Evolutionary conservation across 2,888 invertebrate genomes (phyloP).

Genomic region (Eristalinus aeneus): DNA sequence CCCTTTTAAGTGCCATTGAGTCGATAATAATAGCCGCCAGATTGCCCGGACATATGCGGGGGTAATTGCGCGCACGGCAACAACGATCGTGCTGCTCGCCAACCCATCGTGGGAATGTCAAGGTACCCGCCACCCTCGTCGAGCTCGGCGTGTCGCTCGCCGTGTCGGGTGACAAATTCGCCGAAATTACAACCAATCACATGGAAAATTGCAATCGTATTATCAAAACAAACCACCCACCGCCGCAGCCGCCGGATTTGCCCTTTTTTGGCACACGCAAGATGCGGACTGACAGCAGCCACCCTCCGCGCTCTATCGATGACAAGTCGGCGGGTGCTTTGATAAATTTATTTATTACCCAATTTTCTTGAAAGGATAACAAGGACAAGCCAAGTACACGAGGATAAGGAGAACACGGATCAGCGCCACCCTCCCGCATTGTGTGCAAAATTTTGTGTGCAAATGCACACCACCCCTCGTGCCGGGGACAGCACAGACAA

Average conservation of each 20-base stretch:
- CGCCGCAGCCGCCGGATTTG: conserved; percentile 37
- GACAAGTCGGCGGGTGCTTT: conserved; percentile 63
- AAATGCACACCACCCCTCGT: conserved; percentile 38
- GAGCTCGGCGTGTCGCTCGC: too few species aligned
- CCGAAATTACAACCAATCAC: conserved; percentile 67
- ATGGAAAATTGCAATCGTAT: conserved; percentile 70
- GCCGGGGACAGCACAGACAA: too few species aligned
- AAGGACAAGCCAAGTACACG: conserved; percentile 4
- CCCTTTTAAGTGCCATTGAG: conserved; percentile 77
- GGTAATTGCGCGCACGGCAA: conserved; percentile 43
- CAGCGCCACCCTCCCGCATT: conserved; percentile 33
- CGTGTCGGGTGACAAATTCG: conserved; percentile 63
- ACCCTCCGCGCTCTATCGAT: conserved; percentile 55
- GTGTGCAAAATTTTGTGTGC: conserved; percentile 54
- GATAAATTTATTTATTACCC: conserved; percentile 71
- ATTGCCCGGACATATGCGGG: conserved; percentile 22
- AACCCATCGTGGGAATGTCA: conserved; percentile 60
- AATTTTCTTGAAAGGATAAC: conserved; percentile 70
- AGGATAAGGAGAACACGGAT: conserved; percentile 57
- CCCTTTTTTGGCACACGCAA: conserved; percentile 45
- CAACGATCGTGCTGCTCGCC: conserved; percentile 14
- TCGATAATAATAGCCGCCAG: conserved; percentile 56
- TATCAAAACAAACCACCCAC: conserved; percentile 67
- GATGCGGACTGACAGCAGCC: conserved; percentile 37
- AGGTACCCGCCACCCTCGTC: background rate